A percentile compares a stretch with the other conserved stretches of the same genome.
Conservation (phyloP, 2,888 invertebrate species). For the Tortrix viridana region DNA sequence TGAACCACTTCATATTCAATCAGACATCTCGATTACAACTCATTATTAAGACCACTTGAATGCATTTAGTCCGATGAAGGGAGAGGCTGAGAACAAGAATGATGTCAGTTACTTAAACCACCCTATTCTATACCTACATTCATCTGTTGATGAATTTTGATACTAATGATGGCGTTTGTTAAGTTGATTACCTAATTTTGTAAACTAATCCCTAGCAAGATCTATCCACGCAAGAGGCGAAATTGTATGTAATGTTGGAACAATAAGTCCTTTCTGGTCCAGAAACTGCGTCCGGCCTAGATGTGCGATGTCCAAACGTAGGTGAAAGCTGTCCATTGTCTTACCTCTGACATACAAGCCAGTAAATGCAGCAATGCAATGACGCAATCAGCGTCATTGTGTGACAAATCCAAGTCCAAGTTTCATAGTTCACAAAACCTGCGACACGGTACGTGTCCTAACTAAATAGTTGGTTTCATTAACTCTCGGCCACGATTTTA, state of each 20-base stretch:
- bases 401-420: conserved; percentile 16
- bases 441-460: background rate
- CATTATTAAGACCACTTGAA: conserved; percentile 37
- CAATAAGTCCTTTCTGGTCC: conserved; percentile 75
- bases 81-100: conserved; percentile 5
- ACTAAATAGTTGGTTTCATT: no score
- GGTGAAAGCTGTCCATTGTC: conserved; percentile 67
- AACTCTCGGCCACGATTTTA: no score
- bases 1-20: conserved; percentile 16
- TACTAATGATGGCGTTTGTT: background rate
- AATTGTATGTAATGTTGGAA: conserved; percentile 69
- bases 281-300: conserved; percentile 75
- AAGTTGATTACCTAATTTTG: background rate
- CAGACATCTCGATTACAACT: conserved; percentile 32
- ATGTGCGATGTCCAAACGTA: conserved; percentile 59
- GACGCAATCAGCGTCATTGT: conserved; percentile 27
- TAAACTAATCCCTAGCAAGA: conserved; percentile 40
- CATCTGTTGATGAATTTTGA: background rate
- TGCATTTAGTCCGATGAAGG: conserved; percentile 24
- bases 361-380: conserved; percentile 38
- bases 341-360: conserved; percentile 50
- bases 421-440: conserved; percentile 3
- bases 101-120: conserved; percentile 8
- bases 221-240: conserved; percentile 42
- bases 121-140: background rate